phyloP scores from a whole-genome alignment of 2,797 vertebrate species.

The Enteromius unitaeniatus region DNA sequence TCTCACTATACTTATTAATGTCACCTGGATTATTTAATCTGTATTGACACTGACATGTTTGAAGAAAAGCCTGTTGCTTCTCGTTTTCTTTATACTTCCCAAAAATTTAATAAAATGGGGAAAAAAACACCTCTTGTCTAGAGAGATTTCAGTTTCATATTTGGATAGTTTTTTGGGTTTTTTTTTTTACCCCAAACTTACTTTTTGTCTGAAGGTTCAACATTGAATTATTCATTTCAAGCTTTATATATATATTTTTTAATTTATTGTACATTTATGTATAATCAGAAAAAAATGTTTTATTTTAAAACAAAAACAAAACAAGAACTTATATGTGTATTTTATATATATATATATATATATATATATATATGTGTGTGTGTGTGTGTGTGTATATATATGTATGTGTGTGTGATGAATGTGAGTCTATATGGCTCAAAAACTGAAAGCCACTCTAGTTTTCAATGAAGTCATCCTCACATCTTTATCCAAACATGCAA shows the following conservation, averaged over 20 bases:
- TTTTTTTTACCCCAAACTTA: background rate
- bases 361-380: no score
- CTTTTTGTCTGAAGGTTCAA: background rate
- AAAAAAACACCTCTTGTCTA: background rate
- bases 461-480: background rate
- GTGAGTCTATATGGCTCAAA: background rate
- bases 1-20: constrained; percentile 39
- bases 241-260: no score
- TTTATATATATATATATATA: no score
- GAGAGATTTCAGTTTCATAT: background rate
- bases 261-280: background rate
- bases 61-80: constrained; percentile 15
- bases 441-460: background rate
- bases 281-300: background rate
- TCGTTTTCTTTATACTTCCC: constrained; percentile 8
- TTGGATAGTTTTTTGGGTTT: background rate
- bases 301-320: no score
- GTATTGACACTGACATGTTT: constrained; percentile 1
- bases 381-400: no score
- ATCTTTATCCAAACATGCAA: background rate
- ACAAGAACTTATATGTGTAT: no score
- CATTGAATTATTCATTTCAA: background rate
- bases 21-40: constrained; percentile 44
- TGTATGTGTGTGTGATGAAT: no score
- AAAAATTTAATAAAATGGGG: background rate